Evolutionary conservation across 2,113 vertebrate genomes (phyloP).

Genomic region (Dermatemys mawii): DNA sequence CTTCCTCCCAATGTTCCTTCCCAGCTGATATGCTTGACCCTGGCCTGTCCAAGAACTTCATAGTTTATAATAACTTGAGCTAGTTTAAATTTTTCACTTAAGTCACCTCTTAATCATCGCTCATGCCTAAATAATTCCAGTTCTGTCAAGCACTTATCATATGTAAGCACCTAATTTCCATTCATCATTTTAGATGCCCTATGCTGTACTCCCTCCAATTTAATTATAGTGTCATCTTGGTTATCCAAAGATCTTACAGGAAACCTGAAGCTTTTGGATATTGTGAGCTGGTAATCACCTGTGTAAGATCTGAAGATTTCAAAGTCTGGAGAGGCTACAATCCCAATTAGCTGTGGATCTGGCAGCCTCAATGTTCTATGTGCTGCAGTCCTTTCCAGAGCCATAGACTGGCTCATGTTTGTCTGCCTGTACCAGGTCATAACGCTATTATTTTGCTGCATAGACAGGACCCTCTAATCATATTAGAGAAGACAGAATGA

Average conservation of each 20-base stretch:
- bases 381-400: neutral
- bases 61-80: slow-evolving; percentile 12
- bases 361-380: neutral
- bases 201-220: neutral
- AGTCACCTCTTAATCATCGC: slow-evolving; percentile 21
- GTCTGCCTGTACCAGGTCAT: neutral
- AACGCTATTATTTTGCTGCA: neutral
- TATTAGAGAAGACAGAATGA: neutral
- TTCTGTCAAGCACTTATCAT: slow-evolving; percentile 1
- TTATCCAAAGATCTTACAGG: slow-evolving; percentile 49
- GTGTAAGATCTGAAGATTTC: neutral
- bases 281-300: neutral
- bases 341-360: slow-evolving; percentile 16
- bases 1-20: fast-evolving
- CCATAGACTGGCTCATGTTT: fast-evolving
- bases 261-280: slow-evolving; percentile 35
- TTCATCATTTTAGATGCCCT: neutral
- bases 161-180: neutral
- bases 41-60: slow-evolving; percentile 4
- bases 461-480: neutral
- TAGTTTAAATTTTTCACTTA: neutral
- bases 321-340: neutral
- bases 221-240: slow-evolving; percentile 2
- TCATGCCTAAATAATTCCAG: slow-evolving; percentile 20
- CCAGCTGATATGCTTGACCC: neutral